Base-by-base conservation (phyloP, 2,888 invertebrate genomes). In the Cerastis leucographa region DNA sequence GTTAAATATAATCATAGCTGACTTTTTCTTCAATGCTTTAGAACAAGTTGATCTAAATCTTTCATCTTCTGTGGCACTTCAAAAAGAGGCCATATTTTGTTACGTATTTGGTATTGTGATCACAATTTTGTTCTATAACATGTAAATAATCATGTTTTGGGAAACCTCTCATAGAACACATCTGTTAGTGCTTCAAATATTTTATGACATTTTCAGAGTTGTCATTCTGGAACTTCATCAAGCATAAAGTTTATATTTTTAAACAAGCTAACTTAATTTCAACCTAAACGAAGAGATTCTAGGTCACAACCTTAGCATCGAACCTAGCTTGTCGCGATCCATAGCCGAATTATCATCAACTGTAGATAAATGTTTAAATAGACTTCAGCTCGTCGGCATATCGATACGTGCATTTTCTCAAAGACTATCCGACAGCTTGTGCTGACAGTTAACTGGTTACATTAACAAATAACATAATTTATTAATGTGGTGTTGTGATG, bases 381-480 rank as follows among this genome's bases (percentile, higher is more conserved):
- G 56, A 25, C 56, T 25, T 56, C 56, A 17, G 56, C 14, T 25
- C 0, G 56, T 25, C 12, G 5, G 12, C 12, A 54, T 54, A 25
- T 25, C 12, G 54, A 49, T 14, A 35, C 0, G 12, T 40, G 6
- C 6, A n/a, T 19, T 62, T 35, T 61, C 35, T 25, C 25, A 80
- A 80, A 40, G 61, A 11, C 25, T 35, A 40, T 61, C 12, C 25
- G 11, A 46, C n/a, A 9, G 29, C 22, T 17, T 11, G 17, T 29
- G 51, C 54, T 51, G 81, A 54, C 74, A 71, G 72, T 12, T 51
- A 72, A 25, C 72, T 44, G 35, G 44, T 71, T 51, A 1, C 17
- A 22, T 11, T 19, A 19, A 49, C 35, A 56, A 78, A 78, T 78
- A 66, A 2, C 51, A 81, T 82, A 66, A 51, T 82, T 29, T 51